These are phyloP conservation scores for Brachionus rubens DNA, from an alignment of 1,140 invertebrate species.

Conservation along the genomic window DNA sequence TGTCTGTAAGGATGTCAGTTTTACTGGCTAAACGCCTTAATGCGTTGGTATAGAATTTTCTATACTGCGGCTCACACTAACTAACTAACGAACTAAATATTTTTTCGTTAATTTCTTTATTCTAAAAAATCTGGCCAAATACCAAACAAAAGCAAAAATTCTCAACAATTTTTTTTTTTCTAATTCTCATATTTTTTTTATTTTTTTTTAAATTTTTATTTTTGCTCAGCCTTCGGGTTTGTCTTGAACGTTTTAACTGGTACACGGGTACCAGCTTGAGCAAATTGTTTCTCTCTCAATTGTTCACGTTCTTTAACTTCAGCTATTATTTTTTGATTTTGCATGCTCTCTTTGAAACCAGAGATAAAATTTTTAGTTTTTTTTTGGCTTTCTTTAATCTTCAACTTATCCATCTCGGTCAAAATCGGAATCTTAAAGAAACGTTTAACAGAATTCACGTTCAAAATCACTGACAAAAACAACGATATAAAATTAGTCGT, in stretches of 20 bases:
- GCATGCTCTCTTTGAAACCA: constrained; percentile 52
- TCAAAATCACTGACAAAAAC: constrained; percentile 74
- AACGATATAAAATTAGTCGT: constrained; percentile 76
- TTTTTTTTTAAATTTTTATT: background rate
- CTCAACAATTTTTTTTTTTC: constrained; percentile 14
- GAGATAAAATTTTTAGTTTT: constrained; percentile 65
- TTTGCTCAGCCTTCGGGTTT: constrained; percentile 31
- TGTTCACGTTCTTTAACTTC: constrained; percentile 73
- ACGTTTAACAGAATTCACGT: constrained; percentile 70
- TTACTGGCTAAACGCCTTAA: too few species aligned
- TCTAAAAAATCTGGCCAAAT: too few species aligned
- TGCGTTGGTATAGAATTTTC: too few species aligned
- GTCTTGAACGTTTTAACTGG: constrained; percentile 39
- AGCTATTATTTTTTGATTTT: constrained; percentile 75
- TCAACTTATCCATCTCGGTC: constrained; percentile 64
- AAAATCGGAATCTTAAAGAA: constrained; percentile 75
- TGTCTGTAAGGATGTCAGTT: too few species aligned
- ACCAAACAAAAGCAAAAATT: too few species aligned
- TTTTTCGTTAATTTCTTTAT: too few species aligned
- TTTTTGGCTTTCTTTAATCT: constrained; percentile 63
- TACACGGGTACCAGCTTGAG: constrained; percentile 67
- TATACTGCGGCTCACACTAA: too few species aligned
- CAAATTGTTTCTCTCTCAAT: constrained; percentile 74
- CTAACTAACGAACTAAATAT: too few species aligned
- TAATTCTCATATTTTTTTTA: background rate